Conservation (phyloP, 2,888 invertebrate species). For the Thereva nobilitata region DNA sequence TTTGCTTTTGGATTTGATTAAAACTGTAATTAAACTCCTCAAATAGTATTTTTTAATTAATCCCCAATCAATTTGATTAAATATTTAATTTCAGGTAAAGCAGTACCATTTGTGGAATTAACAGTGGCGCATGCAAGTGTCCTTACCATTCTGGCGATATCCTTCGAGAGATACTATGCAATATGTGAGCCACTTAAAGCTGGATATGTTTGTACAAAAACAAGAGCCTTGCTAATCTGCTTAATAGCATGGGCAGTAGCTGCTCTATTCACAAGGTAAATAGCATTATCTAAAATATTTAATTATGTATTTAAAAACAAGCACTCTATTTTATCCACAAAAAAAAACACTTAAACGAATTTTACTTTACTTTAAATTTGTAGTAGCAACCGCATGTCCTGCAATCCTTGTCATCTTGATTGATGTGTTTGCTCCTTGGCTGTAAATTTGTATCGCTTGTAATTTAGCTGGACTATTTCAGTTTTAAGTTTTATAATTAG, state of each 20-base stretch:
- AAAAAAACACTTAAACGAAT: no score
- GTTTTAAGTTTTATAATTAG: no score
- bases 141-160: slow-evolving; percentile 89
- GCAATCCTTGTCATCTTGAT: no score
- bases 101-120: slow-evolving; percentile 89
- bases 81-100: slow-evolving; percentile 72
- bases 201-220: slow-evolving; percentile 86
- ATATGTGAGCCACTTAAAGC: slow-evolving; percentile 91
- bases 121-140: slow-evolving; percentile 92
- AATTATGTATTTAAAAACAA: slow-evolving; percentile 9
- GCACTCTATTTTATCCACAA: neutral
- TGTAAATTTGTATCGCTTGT: no score
- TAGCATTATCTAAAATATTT: slow-evolving; percentile 23
- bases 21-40: no score
- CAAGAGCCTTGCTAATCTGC: slow-evolving; percentile 80
- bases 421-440: no score
- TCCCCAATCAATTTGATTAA: slow-evolving; percentile 19
- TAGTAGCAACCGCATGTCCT: no score
- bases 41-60: neutral
- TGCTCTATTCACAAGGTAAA: slow-evolving; percentile 83
- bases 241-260: slow-evolving; percentile 82
- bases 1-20: no score
- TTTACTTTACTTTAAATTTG: no score
- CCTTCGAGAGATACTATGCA: slow-evolving; percentile 88
- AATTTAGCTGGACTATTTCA: no score